Evolutionary conservation across 2,797 vertebrate genomes (phyloP).

Genomic region (Chaetodon trifasciatus): DNA sequence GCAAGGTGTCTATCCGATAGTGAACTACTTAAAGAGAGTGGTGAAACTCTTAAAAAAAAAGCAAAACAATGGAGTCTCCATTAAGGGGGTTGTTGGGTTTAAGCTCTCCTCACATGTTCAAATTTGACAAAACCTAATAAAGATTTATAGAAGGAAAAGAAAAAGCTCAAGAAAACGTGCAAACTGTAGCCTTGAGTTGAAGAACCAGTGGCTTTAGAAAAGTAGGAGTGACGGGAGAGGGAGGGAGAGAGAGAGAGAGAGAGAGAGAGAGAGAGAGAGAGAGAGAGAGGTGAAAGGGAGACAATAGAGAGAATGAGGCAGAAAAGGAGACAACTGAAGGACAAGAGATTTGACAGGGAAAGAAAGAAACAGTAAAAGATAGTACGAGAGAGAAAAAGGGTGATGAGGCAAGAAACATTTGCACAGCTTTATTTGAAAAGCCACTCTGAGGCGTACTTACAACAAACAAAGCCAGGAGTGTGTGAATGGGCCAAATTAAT

Average conservation of each 20-base stretch:
- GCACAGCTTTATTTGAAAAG: conserved; percentile 28
- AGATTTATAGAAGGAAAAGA: neutral
- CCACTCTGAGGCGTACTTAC: conserved; percentile 14
- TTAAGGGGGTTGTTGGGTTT: neutral
- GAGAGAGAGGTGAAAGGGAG: conserved; percentile 5
- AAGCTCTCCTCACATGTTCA: neutral
- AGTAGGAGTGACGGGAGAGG: neutral
- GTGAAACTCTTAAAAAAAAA: neutral
- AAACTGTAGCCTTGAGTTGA: conserved; percentile 6
- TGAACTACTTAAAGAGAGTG: too few species aligned
- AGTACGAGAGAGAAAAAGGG: conserved; percentile 4
- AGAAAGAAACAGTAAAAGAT: conserved; percentile 2
- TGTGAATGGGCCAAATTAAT: conserved; percentile 20
- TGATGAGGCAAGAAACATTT: conserved; percentile 26
- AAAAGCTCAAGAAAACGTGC: neutral
- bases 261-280: neutral
- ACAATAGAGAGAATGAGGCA: conserved; percentile 5
- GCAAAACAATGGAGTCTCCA: too few species aligned
- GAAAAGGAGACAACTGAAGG: conserved; percentile 14
- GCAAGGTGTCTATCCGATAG: neutral
- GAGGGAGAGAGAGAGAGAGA: too few species aligned
- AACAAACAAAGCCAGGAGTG: conserved; percentile 17
- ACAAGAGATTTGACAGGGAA: conserved; percentile 4
- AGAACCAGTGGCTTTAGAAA: conserved; percentile 20
- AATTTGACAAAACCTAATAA: neutral